Evolutionary conservation across 2,888 invertebrate species (phyloP).

Genomic region (Cerastis leucographa): DNA sequence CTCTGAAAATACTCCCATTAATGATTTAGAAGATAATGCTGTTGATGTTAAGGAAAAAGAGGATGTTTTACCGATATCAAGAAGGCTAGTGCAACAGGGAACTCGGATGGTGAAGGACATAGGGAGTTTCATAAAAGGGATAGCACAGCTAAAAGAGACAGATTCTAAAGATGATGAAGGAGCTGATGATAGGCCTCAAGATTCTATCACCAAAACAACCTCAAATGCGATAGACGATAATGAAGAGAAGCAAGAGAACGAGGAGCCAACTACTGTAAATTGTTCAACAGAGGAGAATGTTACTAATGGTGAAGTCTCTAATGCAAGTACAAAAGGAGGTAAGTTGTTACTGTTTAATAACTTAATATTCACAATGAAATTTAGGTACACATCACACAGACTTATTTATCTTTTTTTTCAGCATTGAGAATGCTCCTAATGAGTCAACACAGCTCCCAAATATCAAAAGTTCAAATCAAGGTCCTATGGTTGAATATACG

Average conservation of each 20-base stretch:
- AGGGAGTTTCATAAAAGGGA: neutral
- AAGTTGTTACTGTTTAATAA: neutral
- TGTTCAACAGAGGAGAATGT: neutral
- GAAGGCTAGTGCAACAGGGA: constrained; percentile 2
- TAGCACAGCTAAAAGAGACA: neutral
- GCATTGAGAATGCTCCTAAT: neutral
- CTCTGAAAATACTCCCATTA: neutral
- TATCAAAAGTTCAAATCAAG: neutral
- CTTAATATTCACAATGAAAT: neutral
- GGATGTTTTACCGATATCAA: neutral
- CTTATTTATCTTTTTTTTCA: neutral
- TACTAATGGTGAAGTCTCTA: neutral
- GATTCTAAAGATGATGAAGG: neutral
- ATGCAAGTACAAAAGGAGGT: neutral
- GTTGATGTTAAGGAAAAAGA: neutral
- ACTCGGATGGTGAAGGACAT: neutral
- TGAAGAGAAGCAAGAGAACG: neutral
- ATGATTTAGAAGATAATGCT: neutral
- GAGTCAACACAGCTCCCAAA: neutral
- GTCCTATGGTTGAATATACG: neutral
- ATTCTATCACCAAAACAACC: neutral
- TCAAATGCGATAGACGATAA: neutral
- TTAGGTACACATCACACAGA: neutral
- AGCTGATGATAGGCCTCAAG: neutral
- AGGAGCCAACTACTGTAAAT: neutral